These are phyloP conservation scores for Cataglyphis livida DNA, from an alignment of 2,888 invertebrate species.

Conservation along the genomic window DNA sequence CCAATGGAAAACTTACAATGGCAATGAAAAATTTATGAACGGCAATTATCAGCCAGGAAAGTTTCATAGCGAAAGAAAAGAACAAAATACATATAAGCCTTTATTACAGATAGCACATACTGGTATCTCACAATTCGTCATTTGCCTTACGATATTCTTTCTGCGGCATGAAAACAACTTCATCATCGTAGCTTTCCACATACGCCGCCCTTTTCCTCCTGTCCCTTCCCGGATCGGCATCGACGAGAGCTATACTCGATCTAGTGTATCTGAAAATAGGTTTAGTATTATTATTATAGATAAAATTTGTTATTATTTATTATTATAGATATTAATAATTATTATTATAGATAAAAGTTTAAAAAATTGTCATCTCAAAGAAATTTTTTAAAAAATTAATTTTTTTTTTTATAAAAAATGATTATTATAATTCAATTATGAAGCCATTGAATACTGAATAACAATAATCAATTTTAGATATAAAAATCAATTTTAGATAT, in stretches of 20 bases:
- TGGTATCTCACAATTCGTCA: slow-evolving; percentile 71
- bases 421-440: background rate
- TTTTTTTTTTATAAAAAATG: background rate
- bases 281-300: background rate
- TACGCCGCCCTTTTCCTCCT: slow-evolving; percentile 71
- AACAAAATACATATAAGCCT: background rate
- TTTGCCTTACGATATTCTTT: slow-evolving; percentile 64
- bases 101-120: slow-evolving; percentile 29
- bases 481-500: background rate
- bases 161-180: slow-evolving; percentile 72
- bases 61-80: background rate
- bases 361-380: background rate
- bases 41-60: background rate
- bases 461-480: background rate
- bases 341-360: background rate
- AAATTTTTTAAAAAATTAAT: background rate
- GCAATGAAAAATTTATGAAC: background rate
- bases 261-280: slow-evolving; percentile 62
- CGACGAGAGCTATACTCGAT: slow-evolving; percentile 76
- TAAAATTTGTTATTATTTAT: background rate
- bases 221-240: slow-evolving; percentile 77
- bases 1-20: slow-evolving; percentile 2
- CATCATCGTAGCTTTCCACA: slow-evolving; percentile 71
- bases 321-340: background rate
- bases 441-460: background rate